Percentiles rank a stretch among this genome's conserved stretches.
Evolutionary conservation across 2,113 vertebrate genomes (phyloP).

Genomic region (Equus przewalskii): DNA sequence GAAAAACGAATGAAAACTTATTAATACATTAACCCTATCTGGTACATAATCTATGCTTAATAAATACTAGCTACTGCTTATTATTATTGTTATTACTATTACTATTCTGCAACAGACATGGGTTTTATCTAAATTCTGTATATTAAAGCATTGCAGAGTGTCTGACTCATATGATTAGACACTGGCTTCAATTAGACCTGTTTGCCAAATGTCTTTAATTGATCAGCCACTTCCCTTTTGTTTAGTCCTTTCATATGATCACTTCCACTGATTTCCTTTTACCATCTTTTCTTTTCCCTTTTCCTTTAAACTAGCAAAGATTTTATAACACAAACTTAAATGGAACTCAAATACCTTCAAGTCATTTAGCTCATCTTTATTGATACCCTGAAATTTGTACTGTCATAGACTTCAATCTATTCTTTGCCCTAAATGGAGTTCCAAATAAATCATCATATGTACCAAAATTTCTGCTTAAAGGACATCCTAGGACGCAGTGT

Average conservation of each 20-base stretch:
- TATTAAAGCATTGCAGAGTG: not conserved
- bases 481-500: not conserved
- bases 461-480: not conserved
- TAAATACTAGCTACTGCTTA: not conserved
- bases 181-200: too few relatives aligned
- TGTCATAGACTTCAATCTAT: not conserved
- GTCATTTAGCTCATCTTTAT: not conserved
- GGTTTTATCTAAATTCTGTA: not conserved
- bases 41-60: not conserved
- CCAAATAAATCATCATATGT: constrained; percentile 37
- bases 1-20: not conserved
- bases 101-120: not conserved
- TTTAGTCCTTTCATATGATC: not conserved
- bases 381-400: not conserved
- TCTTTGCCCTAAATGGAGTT: constrained; percentile 17
- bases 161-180: not conserved
- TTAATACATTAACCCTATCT: not conserved
- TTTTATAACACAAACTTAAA: constrained; percentile 3
- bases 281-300: not conserved
- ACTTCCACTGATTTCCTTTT: not conserved
- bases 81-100: not conserved
- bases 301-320: constrained; percentile 21
- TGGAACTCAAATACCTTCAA: constrained; percentile 19
- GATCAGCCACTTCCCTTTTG: not conserved
- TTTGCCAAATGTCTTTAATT: not conserved